phyloP scores from a whole-genome alignment of 2,797 vertebrate species.

The Eupleurogrammus muticus region DNA sequence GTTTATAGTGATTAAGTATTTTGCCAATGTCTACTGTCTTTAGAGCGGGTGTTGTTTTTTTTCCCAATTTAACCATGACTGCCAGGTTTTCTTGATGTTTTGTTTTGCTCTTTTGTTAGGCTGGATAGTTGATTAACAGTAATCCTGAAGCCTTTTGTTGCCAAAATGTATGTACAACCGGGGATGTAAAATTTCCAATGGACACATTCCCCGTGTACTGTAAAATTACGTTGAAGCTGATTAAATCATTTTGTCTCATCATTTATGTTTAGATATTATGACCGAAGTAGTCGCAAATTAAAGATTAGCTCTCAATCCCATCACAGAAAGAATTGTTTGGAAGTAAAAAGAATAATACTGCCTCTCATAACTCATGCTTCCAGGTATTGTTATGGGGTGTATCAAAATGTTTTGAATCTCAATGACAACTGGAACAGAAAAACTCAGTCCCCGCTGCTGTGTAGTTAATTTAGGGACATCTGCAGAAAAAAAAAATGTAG shows the following conservation, averaged over 20 bases:
- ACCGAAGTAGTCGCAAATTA: constrained; percentile 49
- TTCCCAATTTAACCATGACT: constrained; percentile 72
- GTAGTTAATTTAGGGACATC: constrained; percentile 33
- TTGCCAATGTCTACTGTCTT: constrained; percentile 75
- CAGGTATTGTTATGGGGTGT: constrained; percentile 52
- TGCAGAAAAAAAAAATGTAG: constrained; percentile 40
- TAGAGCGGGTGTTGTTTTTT: constrained; percentile 61
- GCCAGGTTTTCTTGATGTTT: constrained; percentile 77
- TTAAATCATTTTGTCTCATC: constrained; percentile 58
- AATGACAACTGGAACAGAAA: constrained; percentile 60
- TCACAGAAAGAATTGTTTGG: constrained; percentile 40
- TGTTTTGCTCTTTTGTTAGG: constrained; percentile 64
- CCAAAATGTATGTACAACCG: constrained; percentile 74
- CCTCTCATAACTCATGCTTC: constrained; percentile 68
- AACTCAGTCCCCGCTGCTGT: constrained; percentile 51
- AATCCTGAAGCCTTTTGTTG: constrained; percentile 74
- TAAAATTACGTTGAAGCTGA: constrained; percentile 49
- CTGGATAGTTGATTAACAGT: constrained; percentile 68
- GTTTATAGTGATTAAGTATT: constrained; percentile 71
- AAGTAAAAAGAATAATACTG: constrained; percentile 50
- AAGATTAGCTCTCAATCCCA: constrained; percentile 47
- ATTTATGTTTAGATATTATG: constrained; percentile 65
- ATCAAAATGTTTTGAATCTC: constrained; percentile 46
- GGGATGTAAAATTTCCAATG: constrained; percentile 48
- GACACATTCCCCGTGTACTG: constrained; percentile 52